Percentiles rank a stretch among this genome's conserved stretches.
phyloP scores from a whole-genome alignment of 1,140 invertebrate species.

The Listronotus bonariensis region DNA sequence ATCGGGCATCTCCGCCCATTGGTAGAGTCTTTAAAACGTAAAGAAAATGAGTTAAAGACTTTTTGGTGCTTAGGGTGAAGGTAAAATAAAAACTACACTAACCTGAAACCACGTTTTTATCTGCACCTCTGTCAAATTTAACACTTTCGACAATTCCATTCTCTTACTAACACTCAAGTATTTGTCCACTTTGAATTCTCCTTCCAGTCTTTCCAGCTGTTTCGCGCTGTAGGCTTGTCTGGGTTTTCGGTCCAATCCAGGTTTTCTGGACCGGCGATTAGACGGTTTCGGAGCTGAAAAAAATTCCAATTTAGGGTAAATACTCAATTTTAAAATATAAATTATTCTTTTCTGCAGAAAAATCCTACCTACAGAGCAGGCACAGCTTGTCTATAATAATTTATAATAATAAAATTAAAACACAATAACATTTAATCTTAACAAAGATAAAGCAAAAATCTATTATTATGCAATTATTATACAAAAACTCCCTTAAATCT shows the following conservation, averaged over 20 bases:
- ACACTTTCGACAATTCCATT: constrained; percentile 86
- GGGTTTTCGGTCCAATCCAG: constrained; percentile 88
- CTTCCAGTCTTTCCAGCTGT: constrained; percentile 87
- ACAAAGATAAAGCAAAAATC: no score
- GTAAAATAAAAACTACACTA: no score
- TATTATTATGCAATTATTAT: no score
- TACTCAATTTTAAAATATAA: no score
- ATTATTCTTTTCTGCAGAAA: no score
- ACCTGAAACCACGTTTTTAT: constrained; percentile 90
- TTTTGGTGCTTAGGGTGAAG: background rate
- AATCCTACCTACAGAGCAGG: no score
- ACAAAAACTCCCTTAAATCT: no score
- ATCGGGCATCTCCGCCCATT: no score
- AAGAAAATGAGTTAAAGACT: background rate
- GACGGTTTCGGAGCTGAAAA: constrained; percentile 75
- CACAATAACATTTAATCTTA: no score
- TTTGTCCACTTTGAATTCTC: constrained; percentile 93
- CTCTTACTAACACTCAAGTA: constrained; percentile 94
- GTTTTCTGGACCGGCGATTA: constrained; percentile 78
- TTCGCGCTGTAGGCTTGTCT: constrained; percentile 94
- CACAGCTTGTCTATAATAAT: no score
- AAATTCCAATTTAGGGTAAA: no score
- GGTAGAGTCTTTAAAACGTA: background rate
- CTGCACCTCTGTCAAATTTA: constrained; percentile 92
- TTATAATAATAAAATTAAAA: no score